Conservation (phyloP, 1,140 invertebrate species). For the Pectinophora gossypiella region DNA sequence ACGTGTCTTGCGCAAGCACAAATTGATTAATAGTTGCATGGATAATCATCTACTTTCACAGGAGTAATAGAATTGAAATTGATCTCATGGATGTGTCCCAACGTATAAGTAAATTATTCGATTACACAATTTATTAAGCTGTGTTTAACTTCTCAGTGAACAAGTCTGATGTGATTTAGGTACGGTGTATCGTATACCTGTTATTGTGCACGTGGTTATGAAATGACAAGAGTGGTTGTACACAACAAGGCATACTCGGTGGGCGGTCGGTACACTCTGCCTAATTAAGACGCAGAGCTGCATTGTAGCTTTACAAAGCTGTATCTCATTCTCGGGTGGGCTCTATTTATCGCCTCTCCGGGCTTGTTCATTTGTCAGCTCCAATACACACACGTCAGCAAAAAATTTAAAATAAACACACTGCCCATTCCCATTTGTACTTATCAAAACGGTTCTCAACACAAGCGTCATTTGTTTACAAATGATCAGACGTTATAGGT, state of each 20-base stretch:
- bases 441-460: too few species aligned
- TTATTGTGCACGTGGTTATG: neutral
- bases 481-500: too few species aligned
- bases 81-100: too few species aligned
- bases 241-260: neutral
- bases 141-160: neutral
- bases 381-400: neutral
- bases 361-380: neutral
- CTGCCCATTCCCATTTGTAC: too few species aligned
- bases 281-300: neutral
- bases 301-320: neutral
- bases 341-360: neutral
- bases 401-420: neutral
- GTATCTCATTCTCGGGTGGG: neutral
- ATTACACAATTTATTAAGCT: neutral
- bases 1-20: too few species aligned
- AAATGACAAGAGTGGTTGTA: neutral
- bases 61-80: too few species aligned
- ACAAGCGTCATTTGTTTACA: too few species aligned
- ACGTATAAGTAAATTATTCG: too few species aligned
- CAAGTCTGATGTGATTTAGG: neutral
- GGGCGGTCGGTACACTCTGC: constrained; percentile 1
- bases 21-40: too few species aligned
- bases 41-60: too few species aligned
- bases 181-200: neutral